These are phyloP conservation scores for Harlomillsia oculata DNA, from an alignment of 1,140 invertebrate species.

Conservation along the genomic window DNA sequence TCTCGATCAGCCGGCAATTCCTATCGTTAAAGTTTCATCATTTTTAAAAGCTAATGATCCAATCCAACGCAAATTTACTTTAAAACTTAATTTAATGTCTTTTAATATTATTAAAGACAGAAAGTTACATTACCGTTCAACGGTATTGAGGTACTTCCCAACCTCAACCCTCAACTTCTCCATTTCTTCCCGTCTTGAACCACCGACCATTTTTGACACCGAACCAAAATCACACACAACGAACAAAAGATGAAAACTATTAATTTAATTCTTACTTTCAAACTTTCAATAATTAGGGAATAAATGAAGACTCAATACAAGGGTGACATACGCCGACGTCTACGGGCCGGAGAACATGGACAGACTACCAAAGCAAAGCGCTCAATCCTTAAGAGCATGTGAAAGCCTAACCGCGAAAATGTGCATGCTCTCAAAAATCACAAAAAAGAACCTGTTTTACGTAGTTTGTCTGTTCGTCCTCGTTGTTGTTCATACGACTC, in stretches of 20 bases:
- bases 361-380: no score
- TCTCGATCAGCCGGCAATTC: not conserved
- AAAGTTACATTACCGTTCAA: conserved; percentile 23
- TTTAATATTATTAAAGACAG: not conserved
- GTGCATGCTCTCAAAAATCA: no score
- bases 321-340: no score
- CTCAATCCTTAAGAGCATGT: no score
- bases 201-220: conserved; percentile 25
- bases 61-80: not conserved
- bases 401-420: no score
- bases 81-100: not conserved
- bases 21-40: not conserved
- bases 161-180: conserved; percentile 20
- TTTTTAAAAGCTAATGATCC: not conserved
- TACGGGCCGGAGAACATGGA: no score
- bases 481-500: no score
- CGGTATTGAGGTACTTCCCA: conserved; percentile 16
- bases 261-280: not conserved
- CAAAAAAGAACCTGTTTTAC: no score
- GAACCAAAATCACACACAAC: not conserved
- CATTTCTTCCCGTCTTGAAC: conserved; percentile 21
- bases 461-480: no score
- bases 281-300: no score
- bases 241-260: not conserved
- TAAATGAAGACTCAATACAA: no score